These are phyloP conservation scores for Tragelaphus scriptus DNA, from an alignment of 2,113 vertebrate genomes.

Conservation along the genomic window DNA sequence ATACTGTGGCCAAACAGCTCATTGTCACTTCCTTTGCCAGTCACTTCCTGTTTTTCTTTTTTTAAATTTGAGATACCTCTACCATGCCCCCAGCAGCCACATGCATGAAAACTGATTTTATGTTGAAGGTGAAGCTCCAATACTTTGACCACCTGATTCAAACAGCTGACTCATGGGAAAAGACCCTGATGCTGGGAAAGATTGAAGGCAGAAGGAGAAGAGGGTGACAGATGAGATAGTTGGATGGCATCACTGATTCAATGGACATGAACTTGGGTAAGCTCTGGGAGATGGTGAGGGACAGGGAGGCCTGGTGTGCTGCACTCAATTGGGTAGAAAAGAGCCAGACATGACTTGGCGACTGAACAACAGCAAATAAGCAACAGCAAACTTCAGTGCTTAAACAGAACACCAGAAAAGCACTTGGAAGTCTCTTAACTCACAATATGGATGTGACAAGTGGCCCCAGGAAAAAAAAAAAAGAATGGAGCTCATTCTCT, in stretches of 20 bases:
- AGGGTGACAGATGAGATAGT: not conserved
- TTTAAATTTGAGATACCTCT: not conserved
- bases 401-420: not conserved
- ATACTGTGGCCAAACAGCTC: not conserved
- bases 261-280: not conserved
- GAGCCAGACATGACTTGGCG: not conserved
- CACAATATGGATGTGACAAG: not conserved
- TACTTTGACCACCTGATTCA: not conserved
- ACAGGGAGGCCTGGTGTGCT: not conserved
- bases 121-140: not conserved
- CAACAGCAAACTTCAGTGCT: not conserved
- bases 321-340: not conserved
- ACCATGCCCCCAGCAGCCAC: no score
- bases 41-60: not conserved
- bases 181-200: not conserved
- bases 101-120: not conserved
- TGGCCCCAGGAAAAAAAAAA: not conserved
- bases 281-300: not conserved
- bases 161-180: not conserved
- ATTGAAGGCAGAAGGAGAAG: not conserved
- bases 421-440: not conserved
- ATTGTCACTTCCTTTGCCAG: not conserved
- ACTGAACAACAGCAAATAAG: not conserved
- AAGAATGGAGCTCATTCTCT: not conserved
- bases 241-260: not conserved